Conservation (phyloP, 2,113 vertebrate species). For the Nesogale talazaci region DNA sequence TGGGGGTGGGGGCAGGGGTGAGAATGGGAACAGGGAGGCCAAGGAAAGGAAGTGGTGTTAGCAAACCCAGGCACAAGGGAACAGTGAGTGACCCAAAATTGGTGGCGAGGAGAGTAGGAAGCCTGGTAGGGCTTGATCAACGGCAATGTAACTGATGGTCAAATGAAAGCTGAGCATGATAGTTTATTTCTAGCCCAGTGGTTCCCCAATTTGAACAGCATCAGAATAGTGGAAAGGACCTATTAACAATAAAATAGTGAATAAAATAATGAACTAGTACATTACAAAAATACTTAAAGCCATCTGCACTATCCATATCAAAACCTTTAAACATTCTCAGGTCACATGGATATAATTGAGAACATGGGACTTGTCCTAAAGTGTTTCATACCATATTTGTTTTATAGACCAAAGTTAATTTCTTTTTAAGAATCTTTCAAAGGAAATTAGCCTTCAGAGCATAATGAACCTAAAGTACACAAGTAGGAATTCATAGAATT, state of each 20-base stretch:
- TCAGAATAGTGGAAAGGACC: neutral
- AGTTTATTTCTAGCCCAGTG: neutral
- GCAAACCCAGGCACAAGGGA: no score
- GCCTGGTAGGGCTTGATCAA: no score
- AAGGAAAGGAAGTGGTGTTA: no score
- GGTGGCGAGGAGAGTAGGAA: no score
- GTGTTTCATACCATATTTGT: constrained; percentile 6
- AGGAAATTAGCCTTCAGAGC: constrained; percentile 70
- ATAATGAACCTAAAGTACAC: constrained; percentile 29
- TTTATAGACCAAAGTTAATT: constrained; percentile 58
- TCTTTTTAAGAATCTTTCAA: constrained; percentile 59
- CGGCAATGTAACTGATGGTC: no score
- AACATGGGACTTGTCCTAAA: neutral
- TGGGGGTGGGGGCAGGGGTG: no score
- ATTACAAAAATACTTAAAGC: neutral
- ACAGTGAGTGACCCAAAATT: no score
- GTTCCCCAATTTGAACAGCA: neutral
- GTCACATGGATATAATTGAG: neutral
- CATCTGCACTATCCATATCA: neutral
- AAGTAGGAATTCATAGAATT: neutral
- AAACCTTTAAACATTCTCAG: neutral
- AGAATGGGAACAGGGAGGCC: no score
- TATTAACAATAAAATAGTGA: neutral
- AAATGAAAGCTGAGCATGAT: neutral
- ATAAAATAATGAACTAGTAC: neutral